Conservation (phyloP, 2,888 invertebrate genomes). For the Ellobium chinense region DNA sequence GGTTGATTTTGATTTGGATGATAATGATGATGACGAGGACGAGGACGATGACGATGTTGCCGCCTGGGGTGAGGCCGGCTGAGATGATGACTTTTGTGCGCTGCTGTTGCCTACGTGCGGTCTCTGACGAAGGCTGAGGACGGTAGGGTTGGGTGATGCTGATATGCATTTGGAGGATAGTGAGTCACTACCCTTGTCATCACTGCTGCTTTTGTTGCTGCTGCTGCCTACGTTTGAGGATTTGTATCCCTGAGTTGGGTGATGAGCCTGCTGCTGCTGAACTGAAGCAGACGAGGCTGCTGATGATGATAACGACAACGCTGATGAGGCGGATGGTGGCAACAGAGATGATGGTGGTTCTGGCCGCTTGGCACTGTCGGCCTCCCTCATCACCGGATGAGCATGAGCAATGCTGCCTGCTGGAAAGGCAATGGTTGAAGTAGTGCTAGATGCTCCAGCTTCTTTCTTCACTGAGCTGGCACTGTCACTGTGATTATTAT, state of each 20-base stretch:
- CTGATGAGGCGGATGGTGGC: neutral
- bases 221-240: constrained; percentile 37
- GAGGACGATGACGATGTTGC: constrained; percentile 6
- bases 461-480: neutral
- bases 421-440: neutral
- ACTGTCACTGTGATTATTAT: neutral
- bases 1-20: constrained; percentile 16
- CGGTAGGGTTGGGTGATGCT: constrained; percentile 21
- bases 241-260: constrained; percentile 36
- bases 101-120: constrained; percentile 8
- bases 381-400: neutral
- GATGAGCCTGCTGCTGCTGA: constrained; percentile 16
- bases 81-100: constrained; percentile 32
- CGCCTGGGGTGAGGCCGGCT: constrained; percentile 21
- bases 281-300: neutral
- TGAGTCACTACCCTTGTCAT: neutral
- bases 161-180: constrained; percentile 22
- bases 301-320: no score
- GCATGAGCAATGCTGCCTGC: constrained; percentile 3
- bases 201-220: constrained; percentile 23
- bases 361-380: neutral
- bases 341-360: constrained; percentile 29
- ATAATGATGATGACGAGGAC: neutral
- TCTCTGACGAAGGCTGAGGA: constrained; percentile 37
- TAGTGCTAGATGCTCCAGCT: neutral